phyloP scores from a whole-genome alignment of 2,888 invertebrate species.

The Cryptus armator region DNA sequence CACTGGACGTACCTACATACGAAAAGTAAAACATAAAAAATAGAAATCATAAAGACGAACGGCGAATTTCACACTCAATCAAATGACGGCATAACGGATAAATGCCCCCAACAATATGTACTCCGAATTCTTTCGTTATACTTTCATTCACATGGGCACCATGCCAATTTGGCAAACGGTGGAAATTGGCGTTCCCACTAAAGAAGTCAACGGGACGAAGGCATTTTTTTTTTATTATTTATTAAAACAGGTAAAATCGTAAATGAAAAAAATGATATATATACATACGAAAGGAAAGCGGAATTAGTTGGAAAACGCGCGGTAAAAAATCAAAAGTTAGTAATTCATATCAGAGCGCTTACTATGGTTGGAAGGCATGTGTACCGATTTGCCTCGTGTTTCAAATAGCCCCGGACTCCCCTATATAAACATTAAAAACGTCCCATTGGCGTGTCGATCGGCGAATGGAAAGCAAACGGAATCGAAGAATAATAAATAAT shows the following conservation, averaged over 20 bases:
- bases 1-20: background rate
- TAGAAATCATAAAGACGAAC: background rate
- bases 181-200: conserved; percentile 5
- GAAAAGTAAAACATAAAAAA: background rate
- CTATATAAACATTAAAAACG: background rate
- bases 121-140: conserved; percentile 19
- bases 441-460: conserved; percentile 12
- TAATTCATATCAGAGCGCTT: too few species aligned
- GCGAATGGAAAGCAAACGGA: background rate
- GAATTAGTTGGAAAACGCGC: too few species aligned
- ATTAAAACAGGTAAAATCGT: conserved; percentile 2
- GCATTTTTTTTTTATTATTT: conserved; percentile 19
- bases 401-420: too few species aligned
- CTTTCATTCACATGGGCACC: conserved; percentile 16
- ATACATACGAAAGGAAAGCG: too few species aligned
- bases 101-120: conserved; percentile 18
- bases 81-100: conserved; percentile 26
- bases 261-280: background rate
- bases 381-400: too few species aligned
- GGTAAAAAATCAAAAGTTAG: too few species aligned
- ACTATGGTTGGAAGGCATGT: too few species aligned
- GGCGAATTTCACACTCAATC: background rate
- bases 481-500: conserved; percentile 6
- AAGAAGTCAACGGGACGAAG: background rate
- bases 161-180: conserved; percentile 31